Evolutionary conservation across 2,797 vertebrate species (phyloP).

Genomic region (Telmatherina bonti): DNA sequence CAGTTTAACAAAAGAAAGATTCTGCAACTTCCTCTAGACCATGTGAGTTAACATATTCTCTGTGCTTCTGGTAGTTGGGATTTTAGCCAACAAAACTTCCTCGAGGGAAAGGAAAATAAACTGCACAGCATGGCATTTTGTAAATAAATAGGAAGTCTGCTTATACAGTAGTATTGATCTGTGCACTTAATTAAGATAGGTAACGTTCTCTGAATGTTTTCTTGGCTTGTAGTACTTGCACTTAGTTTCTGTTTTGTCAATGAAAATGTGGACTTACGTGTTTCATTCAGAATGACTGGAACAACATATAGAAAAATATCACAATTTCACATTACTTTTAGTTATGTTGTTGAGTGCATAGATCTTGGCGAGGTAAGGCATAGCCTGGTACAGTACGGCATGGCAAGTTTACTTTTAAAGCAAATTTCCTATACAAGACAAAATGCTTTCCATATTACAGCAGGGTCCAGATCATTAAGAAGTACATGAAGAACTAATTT

Average conservation of each 20-base stretch:
- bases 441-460: too few species aligned
- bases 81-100: constrained; percentile 17
- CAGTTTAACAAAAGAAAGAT: neutral
- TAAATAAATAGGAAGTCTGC: constrained; percentile 7
- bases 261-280: neutral
- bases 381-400: too few species aligned
- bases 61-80: neutral
- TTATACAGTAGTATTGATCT: constrained; percentile 3
- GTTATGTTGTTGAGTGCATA: neutral
- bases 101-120: constrained; percentile 18
- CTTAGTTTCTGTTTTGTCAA: neutral
- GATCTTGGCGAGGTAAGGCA: too few species aligned
- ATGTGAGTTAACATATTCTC: constrained; percentile 30
- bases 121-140: neutral
- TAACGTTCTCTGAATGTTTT: neutral
- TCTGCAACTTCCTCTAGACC: constrained; percentile 13
- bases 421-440: too few species aligned
- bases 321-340: neutral
- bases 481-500: too few species aligned
- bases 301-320: neutral
- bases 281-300: neutral
- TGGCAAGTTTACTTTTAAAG: too few species aligned
- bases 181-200: neutral
- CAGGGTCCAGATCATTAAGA: too few species aligned
- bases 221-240: neutral